phyloP scores from a whole-genome alignment of 2,888 invertebrate genomes.

The Drosophila demipolita region DNA sequence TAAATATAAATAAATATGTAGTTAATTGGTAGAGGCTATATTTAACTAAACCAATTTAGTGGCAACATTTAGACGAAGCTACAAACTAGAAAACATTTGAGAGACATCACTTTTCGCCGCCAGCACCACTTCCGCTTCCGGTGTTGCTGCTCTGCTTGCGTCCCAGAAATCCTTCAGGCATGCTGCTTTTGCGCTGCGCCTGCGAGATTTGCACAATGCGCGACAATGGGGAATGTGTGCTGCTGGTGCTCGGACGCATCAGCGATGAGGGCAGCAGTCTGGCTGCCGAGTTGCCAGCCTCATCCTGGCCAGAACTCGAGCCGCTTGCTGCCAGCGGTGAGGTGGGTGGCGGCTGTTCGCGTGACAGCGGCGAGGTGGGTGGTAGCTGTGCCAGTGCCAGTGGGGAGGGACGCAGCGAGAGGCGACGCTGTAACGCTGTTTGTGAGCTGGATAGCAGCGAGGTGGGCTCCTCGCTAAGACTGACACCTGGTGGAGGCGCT shows the following conservation, averaged over 20 bases:
- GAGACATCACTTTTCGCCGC: constrained; percentile 43
- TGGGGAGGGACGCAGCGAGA: constrained; percentile 84
- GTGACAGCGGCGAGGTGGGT: constrained; percentile 49
- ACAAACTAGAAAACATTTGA: constrained; percentile 55
- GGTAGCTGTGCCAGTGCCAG: constrained; percentile 77
- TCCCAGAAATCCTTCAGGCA: constrained; percentile 65
- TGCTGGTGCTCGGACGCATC: constrained; percentile 77
- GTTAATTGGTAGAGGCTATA: not conserved
- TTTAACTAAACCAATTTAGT: constrained; percentile 23
- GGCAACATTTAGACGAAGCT: constrained; percentile 37
- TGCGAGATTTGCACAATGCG: constrained; percentile 84
- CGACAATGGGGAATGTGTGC: constrained; percentile 84
- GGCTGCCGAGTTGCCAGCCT: constrained; percentile 51
- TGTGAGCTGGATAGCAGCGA: constrained; percentile 58
- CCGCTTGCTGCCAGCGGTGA: constrained; percentile 37
- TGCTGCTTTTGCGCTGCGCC: constrained; percentile 84
- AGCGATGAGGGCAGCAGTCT: constrained; percentile 65
- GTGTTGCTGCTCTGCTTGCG: constrained; percentile 34
- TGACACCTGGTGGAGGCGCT: constrained; percentile 81
- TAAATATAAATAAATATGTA: not conserved
- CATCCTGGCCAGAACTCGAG: constrained; percentile 22
- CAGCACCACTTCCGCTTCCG: constrained; percentile 12
- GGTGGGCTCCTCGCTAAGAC: constrained; percentile 45
- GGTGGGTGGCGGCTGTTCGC: constrained; percentile 52
- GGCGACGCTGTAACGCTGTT: constrained; percentile 81